Evolutionary conservation across 2,888 invertebrate genomes (phyloP), one percentile per base, ranked within the genome.

Genomic region (Hypselothyrea guttata): DNA sequence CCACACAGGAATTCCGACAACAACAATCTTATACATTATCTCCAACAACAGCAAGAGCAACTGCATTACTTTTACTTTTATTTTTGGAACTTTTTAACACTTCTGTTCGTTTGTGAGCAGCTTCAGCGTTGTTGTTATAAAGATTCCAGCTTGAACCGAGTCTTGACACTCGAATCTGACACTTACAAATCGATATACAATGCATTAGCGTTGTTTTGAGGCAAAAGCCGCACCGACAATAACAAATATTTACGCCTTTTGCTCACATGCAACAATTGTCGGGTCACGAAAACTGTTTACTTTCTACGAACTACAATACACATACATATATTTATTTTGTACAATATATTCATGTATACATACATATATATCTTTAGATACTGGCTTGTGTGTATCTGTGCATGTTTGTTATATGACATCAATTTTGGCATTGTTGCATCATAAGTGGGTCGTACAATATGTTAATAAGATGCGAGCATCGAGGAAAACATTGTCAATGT

Each of bases 201-300:
- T 75, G 68, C 57, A 42, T 9, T 8, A 8, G 44, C 78, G 18
- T 75, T 75, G 75, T 75, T 62, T 15, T 42, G 1, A 5, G 33
- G 27, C 34, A 37, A 53, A 52, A 40, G 56, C n/a, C 27, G 15
- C 33, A 45, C 15, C 31, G 30, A 38, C 13, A 34, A 28, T 44
- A 13, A 28, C 55, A 71, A 69, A 69, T 69, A 69, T 69, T 71
- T 71, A 52, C 11, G 7, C 4, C 34, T 51, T 22, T 37, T 51
- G 35, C 4, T 46, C 31, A 38, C 28, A 22, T 51, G 54, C 66
- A 47, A 45, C 67, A 35, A 45, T 63, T 52, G 55, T 33, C 40
- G 54, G 59, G 48, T 47, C 48, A 57, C 45, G 54, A 44, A 53
- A 61, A 60, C 33, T 77, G 49, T 76, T 79, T 76, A 30, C 81